Evolutionary conservation across 1,140 invertebrate genomes (phyloP).

Genomic region (Drosophila rhopaloa): DNA sequence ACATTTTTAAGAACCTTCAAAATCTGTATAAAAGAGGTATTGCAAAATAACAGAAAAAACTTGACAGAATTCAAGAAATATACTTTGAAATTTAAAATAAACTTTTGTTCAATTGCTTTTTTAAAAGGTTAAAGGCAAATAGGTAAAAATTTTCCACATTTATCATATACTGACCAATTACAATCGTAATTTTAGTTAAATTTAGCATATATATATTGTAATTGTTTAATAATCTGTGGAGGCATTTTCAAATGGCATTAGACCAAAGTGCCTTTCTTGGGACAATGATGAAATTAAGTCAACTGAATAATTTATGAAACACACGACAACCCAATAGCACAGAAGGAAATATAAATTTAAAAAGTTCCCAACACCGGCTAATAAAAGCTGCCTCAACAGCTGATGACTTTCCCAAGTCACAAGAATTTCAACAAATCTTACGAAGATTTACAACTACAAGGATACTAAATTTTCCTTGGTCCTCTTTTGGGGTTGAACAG

Average conservation of each 20-base stretch:
- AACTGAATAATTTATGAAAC: conserved; percentile 43
- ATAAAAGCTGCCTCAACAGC: conserved; percentile 26
- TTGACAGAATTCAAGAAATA: too few relatives aligned
- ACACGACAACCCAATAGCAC: conserved; percentile 13
- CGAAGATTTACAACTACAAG: conserved; percentile 22
- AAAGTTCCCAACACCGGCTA: conserved; percentile 5
- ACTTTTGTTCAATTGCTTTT: too few relatives aligned
- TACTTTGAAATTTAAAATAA: too few relatives aligned
- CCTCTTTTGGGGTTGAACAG: background rate
- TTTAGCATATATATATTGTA: background rate
- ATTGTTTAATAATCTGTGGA: conserved; percentile 13
- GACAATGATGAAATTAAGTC: conserved; percentile 38
- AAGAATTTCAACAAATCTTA: conserved; percentile 28
- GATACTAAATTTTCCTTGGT: conserved; percentile 16
- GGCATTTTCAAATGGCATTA: conserved; percentile 1
- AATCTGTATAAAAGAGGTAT: too few relatives aligned
- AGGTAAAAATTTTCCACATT: too few relatives aligned
- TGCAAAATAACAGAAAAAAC: too few relatives aligned
- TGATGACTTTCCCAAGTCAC: conserved; percentile 42
- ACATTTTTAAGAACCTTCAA: too few relatives aligned
- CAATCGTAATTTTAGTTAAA: background rate
- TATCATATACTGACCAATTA: background rate
- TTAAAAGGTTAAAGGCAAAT: too few relatives aligned
- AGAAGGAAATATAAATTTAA: conserved; percentile 37
- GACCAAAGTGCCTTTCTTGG: conserved; percentile 2